Conservation (phyloP, 2,113 vertebrate species). For the Hemiscyllium ocellatum region DNA sequence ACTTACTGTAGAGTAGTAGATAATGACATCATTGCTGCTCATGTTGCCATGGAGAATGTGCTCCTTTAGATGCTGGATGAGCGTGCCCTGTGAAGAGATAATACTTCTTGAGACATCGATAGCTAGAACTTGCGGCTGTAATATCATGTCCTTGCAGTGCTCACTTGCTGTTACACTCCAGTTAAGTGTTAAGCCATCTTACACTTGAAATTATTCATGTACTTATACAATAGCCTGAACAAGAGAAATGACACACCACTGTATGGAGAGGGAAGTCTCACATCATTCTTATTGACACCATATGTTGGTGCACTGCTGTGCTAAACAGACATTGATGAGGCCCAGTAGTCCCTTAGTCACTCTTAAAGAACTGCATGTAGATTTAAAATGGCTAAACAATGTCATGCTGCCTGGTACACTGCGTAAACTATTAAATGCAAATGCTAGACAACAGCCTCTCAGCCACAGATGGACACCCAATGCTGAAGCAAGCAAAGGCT, state of each 20-base stretch:
- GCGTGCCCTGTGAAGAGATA: conserved; percentile 65
- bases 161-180: background rate
- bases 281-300: too few relatives aligned
- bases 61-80: conserved; percentile 92
- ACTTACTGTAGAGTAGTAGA: conserved; percentile 90
- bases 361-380: background rate
- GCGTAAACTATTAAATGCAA: background rate
- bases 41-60: conserved; percentile 85
- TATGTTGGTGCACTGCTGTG: background rate
- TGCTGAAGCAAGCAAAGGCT: too few relatives aligned
- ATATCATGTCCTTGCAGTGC: background rate
- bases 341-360: background rate
- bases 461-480: background rate
- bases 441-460: too few relatives aligned
- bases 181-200: background rate
- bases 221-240: background rate
- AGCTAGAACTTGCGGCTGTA: background rate
- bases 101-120: background rate
- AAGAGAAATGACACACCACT: background rate
- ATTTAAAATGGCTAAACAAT: background rate
- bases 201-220: background rate
- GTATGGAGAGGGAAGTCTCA: background rate
- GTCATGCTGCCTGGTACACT: background rate
- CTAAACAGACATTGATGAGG: background rate
- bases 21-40: conserved; percentile 73